Evolutionary conservation across 2,113 vertebrate genomes (phyloP), one percentile per base, ranked within the genome.

Genomic region (Neogobius melanostomus): DNA sequence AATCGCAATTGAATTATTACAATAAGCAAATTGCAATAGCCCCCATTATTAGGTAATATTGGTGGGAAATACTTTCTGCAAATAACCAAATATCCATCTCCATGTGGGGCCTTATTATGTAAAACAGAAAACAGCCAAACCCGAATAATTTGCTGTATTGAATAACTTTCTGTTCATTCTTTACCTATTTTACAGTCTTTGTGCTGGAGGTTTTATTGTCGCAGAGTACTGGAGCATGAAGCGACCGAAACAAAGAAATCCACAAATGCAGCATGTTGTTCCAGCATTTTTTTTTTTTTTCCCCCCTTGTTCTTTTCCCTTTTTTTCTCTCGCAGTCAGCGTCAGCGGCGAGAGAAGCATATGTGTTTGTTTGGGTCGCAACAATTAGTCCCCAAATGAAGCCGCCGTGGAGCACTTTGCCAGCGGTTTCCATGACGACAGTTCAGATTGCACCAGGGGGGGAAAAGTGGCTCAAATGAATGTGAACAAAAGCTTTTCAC

Each of bases 361-460:
- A 63, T n/a, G 8, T 70, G 84, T 79, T 80, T 77, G 69, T 73
- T 74, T 74, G 81, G 72, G 63, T 66, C 42, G 68, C 60, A 69
- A 82, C 82, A 85, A 82, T 87, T 79, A 83, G 66, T 82, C 82
- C 28, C 69, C 69, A 75, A 74, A 82, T 69, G 80, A 77, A 76
- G 70, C 77, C 17, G 64, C 17, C 53, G 11, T 9, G 42, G 48
- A 75, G 71, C 69, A 67, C 80, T 85, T 73, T 74, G 64, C 16
- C 66, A 75, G 68, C 83, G 57, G 89, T 90, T 87, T 88, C 88
- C 86, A 88, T 87, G 88, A 76, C 70, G 66, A 88, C 87, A 71
- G 73, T 81, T 86, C 83, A 83, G 80, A 77, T 71, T 66, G 83
- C 81, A 83, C 80, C 81, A 69, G 64, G 66, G 10, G 49, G 10